These are phyloP conservation scores for Ochotona princeps DNA, from an alignment of 2,113 vertebrate genomes.

Conservation along the genomic window DNA sequence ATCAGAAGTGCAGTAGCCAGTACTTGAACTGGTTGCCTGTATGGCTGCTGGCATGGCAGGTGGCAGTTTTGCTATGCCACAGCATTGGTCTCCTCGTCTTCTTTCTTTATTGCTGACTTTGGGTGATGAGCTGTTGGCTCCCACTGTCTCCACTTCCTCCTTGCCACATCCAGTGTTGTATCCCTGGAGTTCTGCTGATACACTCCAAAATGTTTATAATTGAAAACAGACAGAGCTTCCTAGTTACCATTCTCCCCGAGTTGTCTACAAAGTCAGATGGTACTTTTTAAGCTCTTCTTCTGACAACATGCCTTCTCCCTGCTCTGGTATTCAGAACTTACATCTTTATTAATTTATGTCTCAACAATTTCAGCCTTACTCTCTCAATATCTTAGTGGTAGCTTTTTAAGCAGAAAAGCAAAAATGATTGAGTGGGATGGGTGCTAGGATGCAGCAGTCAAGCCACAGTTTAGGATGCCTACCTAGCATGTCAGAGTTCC, in stretches of 20 bases:
- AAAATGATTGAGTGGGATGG: no score
- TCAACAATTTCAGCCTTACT: background rate
- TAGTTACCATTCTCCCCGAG: background rate
- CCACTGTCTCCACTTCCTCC: slow-evolving; percentile 20
- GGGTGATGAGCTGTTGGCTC: slow-evolving; percentile 53
- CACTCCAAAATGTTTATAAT: background rate
- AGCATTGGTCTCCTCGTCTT: background rate
- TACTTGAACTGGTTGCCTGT: no score
- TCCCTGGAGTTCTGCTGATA: slow-evolving; percentile 22
- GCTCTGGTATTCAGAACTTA: background rate
- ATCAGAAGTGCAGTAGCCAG: no score
- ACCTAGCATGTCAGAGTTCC: no score
- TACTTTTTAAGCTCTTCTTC: background rate
- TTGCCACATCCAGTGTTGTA: slow-evolving; percentile 13
- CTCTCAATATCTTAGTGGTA: background rate
- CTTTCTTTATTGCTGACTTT: background rate
- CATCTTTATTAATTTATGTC: background rate
- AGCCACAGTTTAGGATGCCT: no score
- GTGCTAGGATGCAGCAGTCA: no score
- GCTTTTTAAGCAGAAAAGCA: background rate
- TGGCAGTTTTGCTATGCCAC: no score
- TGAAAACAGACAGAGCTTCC: slow-evolving; percentile 27
- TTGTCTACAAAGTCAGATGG: background rate
- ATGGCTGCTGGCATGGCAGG: no score
- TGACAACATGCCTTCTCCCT: background rate